phyloP scores from a whole-genome alignment of 2,113 vertebrate genomes.

The Uria lomvia region DNA sequence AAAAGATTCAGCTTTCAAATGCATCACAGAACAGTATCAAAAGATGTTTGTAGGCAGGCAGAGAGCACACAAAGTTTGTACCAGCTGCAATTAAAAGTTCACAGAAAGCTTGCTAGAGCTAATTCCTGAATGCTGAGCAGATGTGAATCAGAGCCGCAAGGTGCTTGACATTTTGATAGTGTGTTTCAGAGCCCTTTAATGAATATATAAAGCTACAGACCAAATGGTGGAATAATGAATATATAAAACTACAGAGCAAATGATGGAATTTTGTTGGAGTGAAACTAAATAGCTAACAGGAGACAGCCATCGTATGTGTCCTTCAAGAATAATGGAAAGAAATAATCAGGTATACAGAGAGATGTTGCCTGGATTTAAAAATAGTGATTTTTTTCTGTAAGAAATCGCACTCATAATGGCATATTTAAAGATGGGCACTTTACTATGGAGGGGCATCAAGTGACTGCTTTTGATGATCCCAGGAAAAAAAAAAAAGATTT shows the following conservation, averaged over 20 bases:
- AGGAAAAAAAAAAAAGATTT: neutral
- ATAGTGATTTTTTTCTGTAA: neutral
- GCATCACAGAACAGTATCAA: neutral
- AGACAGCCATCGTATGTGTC: neutral
- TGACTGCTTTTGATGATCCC: neutral
- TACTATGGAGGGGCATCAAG: neutral
- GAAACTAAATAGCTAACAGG: neutral
- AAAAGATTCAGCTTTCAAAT: neutral
- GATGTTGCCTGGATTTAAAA: neutral
- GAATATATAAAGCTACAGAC: neutral
- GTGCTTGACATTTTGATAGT: slow-evolving; percentile 14
- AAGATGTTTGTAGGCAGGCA: neutral
- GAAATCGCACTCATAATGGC: neutral
- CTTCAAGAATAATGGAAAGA: neutral
- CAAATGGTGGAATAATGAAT: neutral
- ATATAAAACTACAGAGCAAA: neutral
- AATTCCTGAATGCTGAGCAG: slow-evolving; percentile 1
- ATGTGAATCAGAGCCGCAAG: neutral
- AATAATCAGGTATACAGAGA: neutral
- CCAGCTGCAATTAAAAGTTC: slow-evolving; percentile 28
- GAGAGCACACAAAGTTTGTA: neutral
- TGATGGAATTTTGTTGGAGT: neutral
- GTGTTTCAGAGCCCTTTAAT: neutral
- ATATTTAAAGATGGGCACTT: neutral
- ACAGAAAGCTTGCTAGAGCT: neutral